Evolutionary conservation across 1,140 invertebrate species (phyloP), one percentile per base, ranked within the genome.

Genomic region (Pteromalus puparum): DNA sequence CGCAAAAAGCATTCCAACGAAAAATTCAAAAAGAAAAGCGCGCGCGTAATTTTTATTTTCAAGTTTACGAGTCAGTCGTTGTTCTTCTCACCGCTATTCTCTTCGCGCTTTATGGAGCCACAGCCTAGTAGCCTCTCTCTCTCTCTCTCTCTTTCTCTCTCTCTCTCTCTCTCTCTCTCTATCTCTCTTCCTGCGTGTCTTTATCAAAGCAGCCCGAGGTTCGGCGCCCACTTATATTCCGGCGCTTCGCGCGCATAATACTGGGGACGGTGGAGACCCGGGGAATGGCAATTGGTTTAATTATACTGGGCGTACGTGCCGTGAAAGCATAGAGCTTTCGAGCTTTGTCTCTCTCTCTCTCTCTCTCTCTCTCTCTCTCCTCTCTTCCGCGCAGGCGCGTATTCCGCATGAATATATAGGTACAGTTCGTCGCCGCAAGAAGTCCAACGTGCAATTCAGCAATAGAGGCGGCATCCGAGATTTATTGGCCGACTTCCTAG

Each of bases 241-340:
- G 68, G 74, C 68, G 68, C 46, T 68, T 70, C 75, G 82, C 68
- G 81, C 18, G 81, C 75, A 77, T 74, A 83, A 79, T 85, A 70
- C 80, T 65, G 26, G 5, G 53, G 53, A 48, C 61, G 82, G 18
- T 18, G 38, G 67, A 61, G 82, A n/a, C 53, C 30, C 30, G 4
- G 73, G 83, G 79, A 81, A 78, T 34, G 74, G 78, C 79, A 80
- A 86, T 84, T 86, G 74, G 82, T 81, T 82, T 86, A 85, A 85
- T 85, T 85, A 78, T 81, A 81, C 79, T n/a, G 67, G 74, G 38
- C 30, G 42, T 85, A 85, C 84, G 84, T 85, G 84, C 79, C 73
- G 79, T 21, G 84, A 84, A 79, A 79, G 68, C 76, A 26, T 38
- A 77, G 68, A 61, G 82, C 67, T 84, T 84, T 73, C 24, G 46